Percentiles rank a stretch among this genome's conserved stretches.
Evolutionary conservation across 1,140 invertebrate species (phyloP).

Genomic region (Ceratina japonica): DNA sequence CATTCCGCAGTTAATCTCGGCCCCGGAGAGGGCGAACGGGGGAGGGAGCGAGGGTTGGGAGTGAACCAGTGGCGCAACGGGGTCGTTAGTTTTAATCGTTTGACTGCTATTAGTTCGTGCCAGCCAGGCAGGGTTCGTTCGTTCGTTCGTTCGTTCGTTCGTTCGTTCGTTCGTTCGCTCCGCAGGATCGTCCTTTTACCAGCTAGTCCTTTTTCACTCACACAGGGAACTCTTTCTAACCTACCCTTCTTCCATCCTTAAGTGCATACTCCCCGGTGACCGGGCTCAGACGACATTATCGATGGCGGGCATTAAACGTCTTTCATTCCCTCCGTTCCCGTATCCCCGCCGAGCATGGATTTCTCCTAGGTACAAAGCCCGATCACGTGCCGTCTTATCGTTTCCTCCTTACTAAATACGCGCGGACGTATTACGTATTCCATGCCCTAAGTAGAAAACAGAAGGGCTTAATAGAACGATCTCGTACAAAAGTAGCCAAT

Average conservation of each 20-base stretch:
- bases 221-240: neutral
- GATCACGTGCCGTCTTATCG: neutral
- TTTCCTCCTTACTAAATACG: too few species aligned
- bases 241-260: slow-evolving; percentile 39
- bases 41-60: slow-evolving; percentile 51
- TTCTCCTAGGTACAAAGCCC: neutral
- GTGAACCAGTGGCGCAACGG: slow-evolving; percentile 55
- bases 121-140: neutral
- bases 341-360: neutral
- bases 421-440: neutral
- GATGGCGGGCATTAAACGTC: slow-evolving; percentile 59
- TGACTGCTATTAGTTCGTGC: slow-evolving; percentile 64
- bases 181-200: neutral
- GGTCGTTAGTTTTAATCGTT: slow-evolving; percentile 69
- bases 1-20: slow-evolving; percentile 63
- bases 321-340: neutral
- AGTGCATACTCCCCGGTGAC: slow-evolving; percentile 42
- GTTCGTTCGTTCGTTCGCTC: neutral
- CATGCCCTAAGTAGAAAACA: neutral
- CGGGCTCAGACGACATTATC: slow-evolving; percentile 57
- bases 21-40: slow-evolving; percentile 23
- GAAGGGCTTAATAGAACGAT: neutral
- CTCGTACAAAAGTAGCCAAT: too few species aligned
- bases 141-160: neutral
- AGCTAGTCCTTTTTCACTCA: slow-evolving; percentile 5